These are phyloP conservation scores for Apis laboriosa DNA, from an alignment of 1,140 invertebrate genomes.

Conservation along the genomic window DNA sequence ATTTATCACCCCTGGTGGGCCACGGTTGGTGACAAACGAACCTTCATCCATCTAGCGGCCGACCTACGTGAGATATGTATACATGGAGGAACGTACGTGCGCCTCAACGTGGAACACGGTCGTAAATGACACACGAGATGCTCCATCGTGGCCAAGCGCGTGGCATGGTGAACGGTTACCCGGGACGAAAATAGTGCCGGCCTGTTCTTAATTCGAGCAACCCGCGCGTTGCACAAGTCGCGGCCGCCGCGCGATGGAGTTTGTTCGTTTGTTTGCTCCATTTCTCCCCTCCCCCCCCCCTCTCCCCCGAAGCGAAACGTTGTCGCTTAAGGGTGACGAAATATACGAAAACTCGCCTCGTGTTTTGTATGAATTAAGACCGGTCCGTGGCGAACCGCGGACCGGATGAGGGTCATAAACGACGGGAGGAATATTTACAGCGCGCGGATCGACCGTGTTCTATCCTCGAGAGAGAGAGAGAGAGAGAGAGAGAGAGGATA, in stretches of 20 bases:
- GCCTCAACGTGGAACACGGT: constrained; percentile 2
- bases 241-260: background rate
- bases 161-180: background rate
- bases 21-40: constrained; percentile 29
- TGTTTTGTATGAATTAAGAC: background rate
- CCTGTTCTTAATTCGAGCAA: constrained; percentile 1
- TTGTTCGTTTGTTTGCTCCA: background rate
- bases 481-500: too few relatives aligned
- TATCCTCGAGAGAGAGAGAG: too few relatives aligned
- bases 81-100: background rate
- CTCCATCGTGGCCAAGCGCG: background rate
- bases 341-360: background rate
- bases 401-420: constrained; percentile 11
- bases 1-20: constrained; percentile 16
- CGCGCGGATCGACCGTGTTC: background rate
- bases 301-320: background rate
- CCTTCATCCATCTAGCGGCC: background rate
- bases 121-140: constrained; percentile 35
- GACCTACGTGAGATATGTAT: background rate
- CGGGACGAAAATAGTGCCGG: constrained; percentile 12
- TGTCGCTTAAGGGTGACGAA: background rate
- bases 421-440: constrained; percentile 20
- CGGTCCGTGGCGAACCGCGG: background rate
- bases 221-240: background rate
- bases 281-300: background rate